phyloP scores from a whole-genome alignment of 1,140 invertebrate genomes.

The Melitaea cinxia region DNA sequence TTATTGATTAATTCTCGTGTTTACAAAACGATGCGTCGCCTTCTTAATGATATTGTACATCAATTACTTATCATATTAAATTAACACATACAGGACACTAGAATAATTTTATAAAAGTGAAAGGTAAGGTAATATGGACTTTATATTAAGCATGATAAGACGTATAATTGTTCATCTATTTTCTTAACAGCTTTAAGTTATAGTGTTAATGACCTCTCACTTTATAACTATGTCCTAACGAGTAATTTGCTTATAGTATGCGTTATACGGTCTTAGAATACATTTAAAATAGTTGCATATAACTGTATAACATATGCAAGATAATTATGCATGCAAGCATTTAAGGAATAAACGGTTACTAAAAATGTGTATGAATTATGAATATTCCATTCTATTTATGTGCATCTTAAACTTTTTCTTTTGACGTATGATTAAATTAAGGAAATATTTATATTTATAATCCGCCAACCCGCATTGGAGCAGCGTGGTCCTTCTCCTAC shows the following conservation, averaged over 20 bases:
- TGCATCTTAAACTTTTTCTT: no score
- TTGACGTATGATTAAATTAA: no score
- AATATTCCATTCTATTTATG: no score
- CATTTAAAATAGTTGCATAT: neutral
- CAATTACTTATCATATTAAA: constrained; percentile 15
- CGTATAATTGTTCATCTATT: neutral
- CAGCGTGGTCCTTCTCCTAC: no score
- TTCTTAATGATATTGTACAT: constrained; percentile 19
- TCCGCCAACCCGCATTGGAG: no score
- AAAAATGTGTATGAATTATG: no score
- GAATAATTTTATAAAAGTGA: no score
- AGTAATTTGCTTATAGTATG: constrained; percentile 2
- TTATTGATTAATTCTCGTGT: constrained; percentile 51
- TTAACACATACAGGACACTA: neutral
- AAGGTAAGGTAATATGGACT: neutral
- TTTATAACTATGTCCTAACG: neutral
- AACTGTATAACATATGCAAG: neutral
- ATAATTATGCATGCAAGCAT: neutral
- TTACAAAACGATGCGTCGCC: constrained; percentile 38
- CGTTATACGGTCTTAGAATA: neutral
- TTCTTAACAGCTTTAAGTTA: constrained; percentile 11
- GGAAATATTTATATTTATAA: no score
- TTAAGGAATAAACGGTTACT: neutral
- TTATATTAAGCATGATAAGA: constrained; percentile 6
- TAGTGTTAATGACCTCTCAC: constrained; percentile 34